Evolutionary conservation across 2,797 vertebrate species (phyloP).

Genomic region (Phoeniculus purpureus): DNA sequence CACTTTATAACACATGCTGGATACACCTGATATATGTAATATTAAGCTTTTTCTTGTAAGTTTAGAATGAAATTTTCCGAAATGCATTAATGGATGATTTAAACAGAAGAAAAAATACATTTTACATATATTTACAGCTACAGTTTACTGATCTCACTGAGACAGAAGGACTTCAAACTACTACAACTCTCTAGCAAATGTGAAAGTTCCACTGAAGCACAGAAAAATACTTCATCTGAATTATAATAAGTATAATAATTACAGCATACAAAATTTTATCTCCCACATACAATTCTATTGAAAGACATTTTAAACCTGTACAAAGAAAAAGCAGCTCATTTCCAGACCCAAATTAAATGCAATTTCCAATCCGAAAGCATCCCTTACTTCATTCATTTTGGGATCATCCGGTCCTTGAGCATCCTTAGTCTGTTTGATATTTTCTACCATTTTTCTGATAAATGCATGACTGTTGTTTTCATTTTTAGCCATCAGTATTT

Average conservation of each 20-base stretch:
- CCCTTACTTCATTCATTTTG: conserved; percentile 94
- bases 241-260: not conserved
- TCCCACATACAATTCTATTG: not conserved
- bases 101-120: not conserved
- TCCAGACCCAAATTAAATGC: not conserved
- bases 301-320: not conserved
- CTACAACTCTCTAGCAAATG: not conserved
- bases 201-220: not conserved
- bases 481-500: conserved; percentile 98
- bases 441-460: conserved; percentile 99
- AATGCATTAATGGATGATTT: not conserved
- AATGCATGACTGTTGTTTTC: conserved; percentile 99
- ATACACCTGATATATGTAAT: not conserved
- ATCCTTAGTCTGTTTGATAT: conserved; percentile 98
- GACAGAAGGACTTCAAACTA: not conserved
- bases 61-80: not conserved
- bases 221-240: conserved; percentile 37
- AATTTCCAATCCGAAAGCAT: not conserved
- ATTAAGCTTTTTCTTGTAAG: not conserved
- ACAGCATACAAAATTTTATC: not conserved
- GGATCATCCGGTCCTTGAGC: conserved; percentile 89
- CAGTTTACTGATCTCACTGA: not conserved
- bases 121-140: not conserved
- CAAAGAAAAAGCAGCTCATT: not conserved
- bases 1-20: not conserved